Conservation (phyloP, 2,888 invertebrate species). For the Hesperia comma region DNA sequence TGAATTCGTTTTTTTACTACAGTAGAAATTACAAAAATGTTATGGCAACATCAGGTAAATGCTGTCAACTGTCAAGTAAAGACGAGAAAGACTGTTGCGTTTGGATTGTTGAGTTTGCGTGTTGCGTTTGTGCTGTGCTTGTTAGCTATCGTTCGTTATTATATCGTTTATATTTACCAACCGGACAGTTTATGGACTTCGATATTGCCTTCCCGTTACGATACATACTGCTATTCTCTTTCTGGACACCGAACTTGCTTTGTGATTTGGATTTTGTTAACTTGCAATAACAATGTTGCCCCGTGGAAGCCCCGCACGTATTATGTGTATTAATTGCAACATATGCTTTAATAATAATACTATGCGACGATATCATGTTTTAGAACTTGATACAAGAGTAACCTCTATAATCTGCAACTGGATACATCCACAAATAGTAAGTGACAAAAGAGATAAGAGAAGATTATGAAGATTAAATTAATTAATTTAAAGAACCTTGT, state of each 20-base stretch:
- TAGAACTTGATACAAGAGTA: conserved; percentile 22
- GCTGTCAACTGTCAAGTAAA: no score
- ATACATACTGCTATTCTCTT: conserved; percentile 12
- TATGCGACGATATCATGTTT: conserved; percentile 10
- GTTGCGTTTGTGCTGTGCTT: conserved; percentile 10
- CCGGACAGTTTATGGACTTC: not conserved
- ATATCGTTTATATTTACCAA: not conserved
- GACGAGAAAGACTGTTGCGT: not conserved
- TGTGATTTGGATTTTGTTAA: not conserved
- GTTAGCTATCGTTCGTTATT: not conserved
- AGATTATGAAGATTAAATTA: conserved; percentile 1
- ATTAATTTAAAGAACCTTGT: conserved; percentile 7
- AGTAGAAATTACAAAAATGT: no score
- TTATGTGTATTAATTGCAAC: no score
- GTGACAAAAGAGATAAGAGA: conserved; percentile 7
- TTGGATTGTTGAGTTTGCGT: conserved; percentile 10
- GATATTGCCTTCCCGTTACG: conserved; percentile 3
- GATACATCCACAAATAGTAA: conserved; percentile 11
- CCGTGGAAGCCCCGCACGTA: conserved; percentile 1
- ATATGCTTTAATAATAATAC: conserved; percentile 12
- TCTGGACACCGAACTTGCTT: conserved; percentile 7
- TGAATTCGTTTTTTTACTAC: no score
- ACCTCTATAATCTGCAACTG: conserved; percentile 13
- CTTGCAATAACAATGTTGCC: not conserved
- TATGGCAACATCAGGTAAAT: no score